These are phyloP conservation scores for Danio choprae DNA, from an alignment of 2,797 vertebrate species.

Conservation along the genomic window DNA sequence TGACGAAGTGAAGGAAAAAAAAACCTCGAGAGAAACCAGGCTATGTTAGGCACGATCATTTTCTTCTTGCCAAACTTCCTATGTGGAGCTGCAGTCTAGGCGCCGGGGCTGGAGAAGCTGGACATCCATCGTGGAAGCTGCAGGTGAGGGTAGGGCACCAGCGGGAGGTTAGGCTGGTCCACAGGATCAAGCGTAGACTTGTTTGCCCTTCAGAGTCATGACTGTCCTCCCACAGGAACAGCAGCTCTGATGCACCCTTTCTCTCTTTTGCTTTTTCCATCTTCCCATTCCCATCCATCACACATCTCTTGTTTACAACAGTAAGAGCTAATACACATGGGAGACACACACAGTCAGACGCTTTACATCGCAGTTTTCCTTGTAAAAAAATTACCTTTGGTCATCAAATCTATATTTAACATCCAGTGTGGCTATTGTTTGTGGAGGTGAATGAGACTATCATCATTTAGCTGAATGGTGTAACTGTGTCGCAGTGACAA, in stretches of 20 bases:
- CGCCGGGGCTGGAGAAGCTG: too few species aligned
- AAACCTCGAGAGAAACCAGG: too few species aligned
- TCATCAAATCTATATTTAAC: slow-evolving; percentile 76
- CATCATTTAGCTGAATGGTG: slow-evolving; percentile 72
- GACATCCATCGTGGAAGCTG: too few species aligned
- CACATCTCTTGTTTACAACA: slow-evolving; percentile 54
- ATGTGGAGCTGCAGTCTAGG: too few species aligned
- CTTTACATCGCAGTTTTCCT: slow-evolving; percentile 58
- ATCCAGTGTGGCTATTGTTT: slow-evolving; percentile 74
- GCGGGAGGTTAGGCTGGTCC: too few species aligned
- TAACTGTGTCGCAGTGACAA: slow-evolving; percentile 75
- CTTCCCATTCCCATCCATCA: slow-evolving; percentile 21
- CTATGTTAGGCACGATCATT: too few species aligned
- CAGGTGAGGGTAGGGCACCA: too few species aligned
- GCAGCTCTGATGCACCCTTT: slow-evolving; percentile 59
- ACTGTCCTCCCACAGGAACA: slow-evolving; percentile 77
- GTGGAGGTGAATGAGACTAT: slow-evolving; percentile 72
- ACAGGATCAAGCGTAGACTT: too few species aligned
- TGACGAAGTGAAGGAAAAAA: too few species aligned
- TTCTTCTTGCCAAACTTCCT: too few species aligned
- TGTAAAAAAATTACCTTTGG: slow-evolving; percentile 73
- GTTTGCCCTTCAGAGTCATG: slow-evolving; percentile 64
- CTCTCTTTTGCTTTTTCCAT: slow-evolving; percentile 8
- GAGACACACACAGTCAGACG: slow-evolving; percentile 53
- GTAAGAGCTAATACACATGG: slow-evolving; percentile 29